These are phyloP conservation scores for Drosophila crucigera DNA, from an alignment of 2,888 invertebrate species.

Conservation along the genomic window DNA sequence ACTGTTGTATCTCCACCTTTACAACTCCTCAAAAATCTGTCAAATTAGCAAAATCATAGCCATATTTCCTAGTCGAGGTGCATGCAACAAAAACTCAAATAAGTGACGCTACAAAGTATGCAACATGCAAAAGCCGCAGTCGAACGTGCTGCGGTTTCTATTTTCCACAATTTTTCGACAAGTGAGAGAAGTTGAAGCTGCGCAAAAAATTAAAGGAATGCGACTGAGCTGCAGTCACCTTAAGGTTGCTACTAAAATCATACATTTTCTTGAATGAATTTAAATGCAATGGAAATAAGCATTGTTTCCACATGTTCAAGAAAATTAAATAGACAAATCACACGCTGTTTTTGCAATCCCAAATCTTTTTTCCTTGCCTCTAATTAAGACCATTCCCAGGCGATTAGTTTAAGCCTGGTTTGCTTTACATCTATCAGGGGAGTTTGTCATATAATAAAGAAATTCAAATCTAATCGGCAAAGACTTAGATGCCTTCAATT, in stretches of 20 bases:
- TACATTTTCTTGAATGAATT: background rate
- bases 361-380: background rate
- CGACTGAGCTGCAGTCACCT: slow-evolving; percentile 8
- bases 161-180: slow-evolving; percentile 54
- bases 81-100: slow-evolving; percentile 32
- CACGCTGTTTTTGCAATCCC: background rate
- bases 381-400: background rate
- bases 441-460: background rate
- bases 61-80: slow-evolving; percentile 27
- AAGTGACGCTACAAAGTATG: slow-evolving; percentile 66
- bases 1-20: background rate
- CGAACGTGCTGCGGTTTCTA: slow-evolving; percentile 73
- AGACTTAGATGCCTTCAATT: background rate
- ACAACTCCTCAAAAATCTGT: slow-evolving; percentile 1
- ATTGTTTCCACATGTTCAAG: background rate
- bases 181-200: slow-evolving; percentile 7
- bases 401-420: background rate
- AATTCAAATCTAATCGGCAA: background rate
- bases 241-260: slow-evolving; percentile 5
- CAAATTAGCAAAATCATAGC: slow-evolving; percentile 68
- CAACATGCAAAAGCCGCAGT: slow-evolving; percentile 66
- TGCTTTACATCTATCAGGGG: background rate
- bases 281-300: background rate
- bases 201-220: background rate
- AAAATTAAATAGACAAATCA: background rate